phyloP scores from a whole-genome alignment of 2,888 invertebrate species.

The Drosophila suboccidentalis region DNA sequence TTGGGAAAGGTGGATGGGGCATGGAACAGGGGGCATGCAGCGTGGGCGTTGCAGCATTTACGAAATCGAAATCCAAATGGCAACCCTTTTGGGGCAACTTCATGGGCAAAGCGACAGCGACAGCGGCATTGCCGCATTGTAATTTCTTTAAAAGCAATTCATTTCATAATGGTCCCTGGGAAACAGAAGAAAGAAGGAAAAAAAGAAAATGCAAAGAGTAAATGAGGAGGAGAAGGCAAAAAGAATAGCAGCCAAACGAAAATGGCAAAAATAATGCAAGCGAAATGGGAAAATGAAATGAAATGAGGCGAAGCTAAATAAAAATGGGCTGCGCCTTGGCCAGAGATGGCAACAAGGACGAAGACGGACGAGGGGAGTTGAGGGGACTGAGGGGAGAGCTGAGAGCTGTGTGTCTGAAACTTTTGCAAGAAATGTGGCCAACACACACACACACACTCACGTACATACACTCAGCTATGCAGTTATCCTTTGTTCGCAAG shows the following conservation, averaged over 20 bases:
- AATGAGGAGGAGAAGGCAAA: constrained; percentile 28
- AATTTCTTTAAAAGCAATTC: constrained; percentile 84
- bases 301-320: constrained; percentile 63
- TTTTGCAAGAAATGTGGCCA: constrained; percentile 55
- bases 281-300: constrained; percentile 63
- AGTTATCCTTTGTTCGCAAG: constrained; percentile 73
- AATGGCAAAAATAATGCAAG: constrained; percentile 72
- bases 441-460: constrained; percentile 31
- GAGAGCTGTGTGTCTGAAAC: constrained; percentile 43
- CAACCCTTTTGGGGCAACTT: constrained; percentile 49
- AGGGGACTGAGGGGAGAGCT: no score
- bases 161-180: constrained; percentile 76
- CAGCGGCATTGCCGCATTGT: constrained; percentile 68
- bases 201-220: constrained; percentile 44
- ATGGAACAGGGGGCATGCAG: background rate
- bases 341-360: background rate
- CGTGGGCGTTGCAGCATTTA: constrained; percentile 24
- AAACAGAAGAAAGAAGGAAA: constrained; percentile 29
- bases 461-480: constrained; percentile 40
- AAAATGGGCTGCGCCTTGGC: constrained; percentile 53
- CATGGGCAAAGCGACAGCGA: constrained; percentile 11
- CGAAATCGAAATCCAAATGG: constrained; percentile 50
- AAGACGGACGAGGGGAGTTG: background rate
- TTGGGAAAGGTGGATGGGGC: background rate
- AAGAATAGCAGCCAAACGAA: constrained; percentile 60